Base-by-base conservation (phyloP, 2,797 vertebrate genomes). In the Ctenosaura bakeri region DNA sequence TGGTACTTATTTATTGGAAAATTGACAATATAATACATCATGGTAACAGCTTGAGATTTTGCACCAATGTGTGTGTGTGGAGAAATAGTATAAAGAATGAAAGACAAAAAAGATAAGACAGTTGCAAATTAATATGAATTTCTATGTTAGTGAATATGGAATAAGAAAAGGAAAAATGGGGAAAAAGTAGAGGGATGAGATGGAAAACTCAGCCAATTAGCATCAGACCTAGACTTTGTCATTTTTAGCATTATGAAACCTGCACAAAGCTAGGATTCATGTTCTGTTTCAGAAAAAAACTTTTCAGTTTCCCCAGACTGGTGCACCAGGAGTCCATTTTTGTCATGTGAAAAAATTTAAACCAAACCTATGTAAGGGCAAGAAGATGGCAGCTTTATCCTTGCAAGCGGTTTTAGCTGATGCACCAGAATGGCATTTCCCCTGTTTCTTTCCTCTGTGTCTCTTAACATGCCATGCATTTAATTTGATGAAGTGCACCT, bases 91-190 rank as follows among this genome's bases (percentile, higher is more conserved):
- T 7, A 18, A 91, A 79, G 18, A 92, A 56, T 42, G 88, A 74
- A 6, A 20, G 38, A 74, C 52, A 82, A 29, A 56, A n/a, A 86
- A 29, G 4, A 84, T 88, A 71, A 1, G 87, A 0, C 16, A 3
- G 35, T 20, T 50, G 59, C 83, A 91, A 88, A 6, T 69, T 86
- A 90, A 18, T n/a, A 83, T 76, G 89, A 89, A 85, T 82, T 90
- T 5, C 16, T 74, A 0, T 0, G 5, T 83, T 86, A 88, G 24
- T 88, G 83, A 91, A 93, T 86, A 66, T 0, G 4, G 46, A 77
- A 56, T 35, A 12, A 88, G 8, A 14, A 89, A 46, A 78, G 5
- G 35, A 76, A 38, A 85, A 84, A 20, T 73, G 32, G 90, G 80
- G 46, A 64, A 50, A 4, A 79, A 71, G 4, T 52, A 14, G n/a